Base-by-base conservation (phyloP, 2,797 vertebrate genomes). In the Pitangus sulphuratus region DNA sequence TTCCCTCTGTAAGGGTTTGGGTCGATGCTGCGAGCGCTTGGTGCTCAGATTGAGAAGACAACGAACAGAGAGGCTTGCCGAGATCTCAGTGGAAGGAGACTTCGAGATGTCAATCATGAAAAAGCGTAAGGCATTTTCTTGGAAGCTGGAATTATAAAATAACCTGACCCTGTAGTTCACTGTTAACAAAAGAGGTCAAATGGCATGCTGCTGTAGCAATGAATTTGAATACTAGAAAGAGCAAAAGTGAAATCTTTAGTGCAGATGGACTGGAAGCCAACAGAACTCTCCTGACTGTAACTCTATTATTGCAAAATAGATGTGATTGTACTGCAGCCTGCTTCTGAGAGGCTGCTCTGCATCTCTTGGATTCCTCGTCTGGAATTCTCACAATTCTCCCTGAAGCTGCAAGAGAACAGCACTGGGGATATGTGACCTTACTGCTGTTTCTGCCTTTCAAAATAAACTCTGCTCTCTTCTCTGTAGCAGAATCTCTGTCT, bases 1-100 rank as follows among this genome's bases (percentile, higher is more conserved):
- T 40, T 83, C 30, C 26, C 69, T 31, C 93, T 58, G 25, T 20
- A 26, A 99, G 99, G 99, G 15, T 99, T 99, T 54, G 99, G 99
- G 40, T 99, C 99, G 17, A 99, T 99, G 99, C 98, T 99, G 60
- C 98, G 99, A 79, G 99, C 99, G 2, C 98, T 99, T 1, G 99
- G 99, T 15, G 99, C 99, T 60, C 99, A 99, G 97, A 99, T 99
- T 33, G 99, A 99, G 96, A 99, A 99, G 98, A 99, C 99, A 3
- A 99, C 99, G 1, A 99, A 99, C 72, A 98, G 99, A 5, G 99
- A 99, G 96, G 99, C 99, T 6, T 99, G 99, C 88, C 97, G 99
- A 68, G 99, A 99, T 47, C 98, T 99, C 94, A 99, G 99, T 11
- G 99, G 99, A 3, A 98, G 99, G 12, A 98, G 99, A 18, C 98